Evolutionary conservation across 2,888 invertebrate species (phyloP).

Genomic region (Apotomis turbidana): DNA sequence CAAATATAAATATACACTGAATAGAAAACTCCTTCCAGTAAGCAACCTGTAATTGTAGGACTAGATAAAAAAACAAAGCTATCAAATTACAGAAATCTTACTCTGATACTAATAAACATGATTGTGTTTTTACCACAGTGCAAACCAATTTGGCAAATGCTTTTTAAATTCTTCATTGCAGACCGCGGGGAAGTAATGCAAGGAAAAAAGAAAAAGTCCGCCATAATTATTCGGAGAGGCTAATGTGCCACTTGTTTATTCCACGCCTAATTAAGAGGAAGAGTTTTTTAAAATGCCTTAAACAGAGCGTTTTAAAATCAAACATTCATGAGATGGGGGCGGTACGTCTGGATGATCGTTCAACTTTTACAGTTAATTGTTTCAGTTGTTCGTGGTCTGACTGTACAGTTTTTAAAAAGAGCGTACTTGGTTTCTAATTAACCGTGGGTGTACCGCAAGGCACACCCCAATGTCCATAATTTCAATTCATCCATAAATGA

Average conservation of each 20-base stretch:
- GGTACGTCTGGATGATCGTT: constrained; percentile 59
- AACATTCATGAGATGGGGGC: constrained; percentile 74
- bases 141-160: constrained; percentile 77
- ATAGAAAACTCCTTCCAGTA: not conserved
- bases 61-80: constrained; percentile 23
- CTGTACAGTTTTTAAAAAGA: constrained; percentile 22
- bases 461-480: too few species aligned
- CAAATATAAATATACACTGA: too few species aligned
- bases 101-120: constrained; percentile 40
- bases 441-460: constrained; percentile 24
- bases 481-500: not conserved
- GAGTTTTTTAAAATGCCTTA: constrained; percentile 72
- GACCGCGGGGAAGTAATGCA: constrained; percentile 65
- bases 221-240: constrained; percentile 80
- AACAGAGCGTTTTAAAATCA: constrained; percentile 69
- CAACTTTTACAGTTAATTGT: constrained; percentile 38
- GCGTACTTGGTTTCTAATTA: constrained; percentile 24
- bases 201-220: constrained; percentile 61
- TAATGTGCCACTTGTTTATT: constrained; percentile 82
- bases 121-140: constrained; percentile 59
- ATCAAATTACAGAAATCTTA: constrained; percentile 44
- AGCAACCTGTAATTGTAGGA: constrained; percentile 5
- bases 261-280: constrained; percentile 81
- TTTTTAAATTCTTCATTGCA: constrained; percentile 77
- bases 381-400: constrained; percentile 22